Conservation (phyloP, 1,140 invertebrate species). For the Pygmarrhopalites habei region DNA sequence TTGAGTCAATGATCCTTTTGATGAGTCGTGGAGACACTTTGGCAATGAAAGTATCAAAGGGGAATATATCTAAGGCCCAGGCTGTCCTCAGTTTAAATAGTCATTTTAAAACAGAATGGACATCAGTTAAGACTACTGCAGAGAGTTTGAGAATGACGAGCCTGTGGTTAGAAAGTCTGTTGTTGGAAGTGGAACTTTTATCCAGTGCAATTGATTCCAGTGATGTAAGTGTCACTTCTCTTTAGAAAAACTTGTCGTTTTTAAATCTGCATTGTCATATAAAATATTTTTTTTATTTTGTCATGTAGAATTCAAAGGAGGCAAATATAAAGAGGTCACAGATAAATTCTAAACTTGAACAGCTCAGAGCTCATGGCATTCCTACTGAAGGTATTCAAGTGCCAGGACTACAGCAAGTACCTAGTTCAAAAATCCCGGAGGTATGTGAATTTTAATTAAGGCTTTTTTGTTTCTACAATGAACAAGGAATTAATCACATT, state of each 20-base stretch:
- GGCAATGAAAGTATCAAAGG: slow-evolving; percentile 7
- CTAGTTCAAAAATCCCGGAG: too few species aligned
- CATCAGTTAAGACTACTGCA: background rate
- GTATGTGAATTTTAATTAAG: too few species aligned
- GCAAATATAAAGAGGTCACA: too few species aligned
- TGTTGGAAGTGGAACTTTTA: slow-evolving; percentile 4
- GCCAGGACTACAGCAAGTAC: background rate
- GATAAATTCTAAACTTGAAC: background rate
- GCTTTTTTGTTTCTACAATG: too few species aligned
- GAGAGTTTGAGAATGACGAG: slow-evolving; percentile 2
- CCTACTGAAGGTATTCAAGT: background rate
- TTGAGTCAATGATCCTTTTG: slow-evolving; percentile 15
- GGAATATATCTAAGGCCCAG: background rate
- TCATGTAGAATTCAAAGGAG: too few species aligned
- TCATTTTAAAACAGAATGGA: slow-evolving; percentile 5
- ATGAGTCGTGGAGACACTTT: background rate
- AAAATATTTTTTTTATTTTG: too few species aligned
- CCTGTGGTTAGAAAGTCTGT: slow-evolving; percentile 5
- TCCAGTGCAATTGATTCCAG: too few species aligned
- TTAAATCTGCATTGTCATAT: too few species aligned
- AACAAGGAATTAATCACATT: too few species aligned
- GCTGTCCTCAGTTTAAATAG: background rate
- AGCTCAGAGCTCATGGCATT: slow-evolving; percentile 4
- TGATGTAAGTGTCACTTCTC: too few species aligned
- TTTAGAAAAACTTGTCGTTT: too few species aligned